These are phyloP conservation scores for Lates japonicus DNA, from an alignment of 2,797 vertebrate species.

Conservation along the genomic window DNA sequence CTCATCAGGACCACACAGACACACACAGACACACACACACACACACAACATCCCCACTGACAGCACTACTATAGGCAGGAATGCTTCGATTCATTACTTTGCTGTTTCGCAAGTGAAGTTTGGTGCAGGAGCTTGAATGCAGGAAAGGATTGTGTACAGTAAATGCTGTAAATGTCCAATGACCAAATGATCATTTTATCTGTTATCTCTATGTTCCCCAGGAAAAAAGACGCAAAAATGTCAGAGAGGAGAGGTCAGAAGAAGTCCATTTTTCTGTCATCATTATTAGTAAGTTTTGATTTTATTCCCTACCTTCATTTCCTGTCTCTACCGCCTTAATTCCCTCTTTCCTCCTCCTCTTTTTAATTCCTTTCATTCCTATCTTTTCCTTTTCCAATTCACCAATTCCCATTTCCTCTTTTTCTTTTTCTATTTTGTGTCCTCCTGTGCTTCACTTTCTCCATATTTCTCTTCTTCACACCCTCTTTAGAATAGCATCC, in stretches of 20 bases:
- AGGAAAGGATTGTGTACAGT: constrained; percentile 16
- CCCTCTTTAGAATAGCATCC: neutral
- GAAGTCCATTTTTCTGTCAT: constrained; percentile 87
- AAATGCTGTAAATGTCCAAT: neutral
- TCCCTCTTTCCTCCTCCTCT: neutral
- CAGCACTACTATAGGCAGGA: constrained; percentile 53
- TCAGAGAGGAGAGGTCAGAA: constrained; percentile 80
- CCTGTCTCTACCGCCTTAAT: neutral
- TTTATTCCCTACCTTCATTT: neutral
- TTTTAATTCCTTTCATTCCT: neutral
- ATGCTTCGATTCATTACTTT: constrained; percentile 29
- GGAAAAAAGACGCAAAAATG: constrained; percentile 87
- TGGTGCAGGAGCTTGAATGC: constrained; percentile 1
- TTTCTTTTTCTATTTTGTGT: neutral
- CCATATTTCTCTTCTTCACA: neutral
- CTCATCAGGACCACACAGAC: constrained; percentile 72
- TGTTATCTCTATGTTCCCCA: constrained; percentile 30
- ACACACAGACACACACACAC: constrained; percentile 37
- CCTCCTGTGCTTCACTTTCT: neutral
- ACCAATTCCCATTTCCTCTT: neutral
- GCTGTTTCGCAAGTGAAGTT: constrained; percentile 39
- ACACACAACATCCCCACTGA: constrained; percentile 46
- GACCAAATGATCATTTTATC: constrained; percentile 12
- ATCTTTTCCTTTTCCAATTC: neutral
- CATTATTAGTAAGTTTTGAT: constrained; percentile 89